Evolutionary conservation across 2,797 vertebrate genomes (phyloP).

Genomic region (Erethizon dorsatum): DNA sequence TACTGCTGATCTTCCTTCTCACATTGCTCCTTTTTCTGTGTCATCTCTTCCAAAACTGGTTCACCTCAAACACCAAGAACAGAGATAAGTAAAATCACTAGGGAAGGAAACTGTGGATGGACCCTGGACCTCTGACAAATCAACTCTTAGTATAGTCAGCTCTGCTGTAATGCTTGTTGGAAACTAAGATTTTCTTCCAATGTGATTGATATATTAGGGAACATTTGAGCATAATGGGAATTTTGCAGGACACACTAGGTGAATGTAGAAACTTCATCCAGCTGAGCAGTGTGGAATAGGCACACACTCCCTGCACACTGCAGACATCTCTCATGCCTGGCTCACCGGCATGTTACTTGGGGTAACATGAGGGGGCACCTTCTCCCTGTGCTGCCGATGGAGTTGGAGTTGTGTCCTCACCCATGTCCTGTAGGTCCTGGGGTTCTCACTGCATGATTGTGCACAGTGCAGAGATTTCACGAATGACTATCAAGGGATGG

Average conservation of each 20-base stretch:
- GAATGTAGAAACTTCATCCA: neutral
- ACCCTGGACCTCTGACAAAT: neutral
- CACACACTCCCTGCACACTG: fast-evolving
- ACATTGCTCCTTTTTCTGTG: neutral
- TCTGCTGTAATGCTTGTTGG: fast-evolving
- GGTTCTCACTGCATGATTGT: neutral
- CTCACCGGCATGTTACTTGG: neutral
- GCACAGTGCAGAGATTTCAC: neutral
- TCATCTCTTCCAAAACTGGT: neutral
- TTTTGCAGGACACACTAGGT: neutral
- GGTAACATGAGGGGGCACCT: neutral
- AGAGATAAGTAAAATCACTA: neutral
- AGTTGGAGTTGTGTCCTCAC: neutral
- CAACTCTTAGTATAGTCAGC: fast-evolving
- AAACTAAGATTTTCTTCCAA: neutral
- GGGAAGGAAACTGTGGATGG: neutral
- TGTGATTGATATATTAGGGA: too few relatives aligned
- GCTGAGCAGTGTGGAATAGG: fast-evolving
- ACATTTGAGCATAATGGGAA: too few relatives aligned
- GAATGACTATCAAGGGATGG: fast-evolving
- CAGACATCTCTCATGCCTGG: neutral
- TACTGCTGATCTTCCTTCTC: neutral
- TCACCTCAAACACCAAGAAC: neutral
- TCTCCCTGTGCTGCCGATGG: fast-evolving
- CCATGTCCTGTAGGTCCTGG: neutral